Evolutionary conservation across 2,888 invertebrate species (phyloP).

Genomic region (Peribatodes rhomboidaria): DNA sequence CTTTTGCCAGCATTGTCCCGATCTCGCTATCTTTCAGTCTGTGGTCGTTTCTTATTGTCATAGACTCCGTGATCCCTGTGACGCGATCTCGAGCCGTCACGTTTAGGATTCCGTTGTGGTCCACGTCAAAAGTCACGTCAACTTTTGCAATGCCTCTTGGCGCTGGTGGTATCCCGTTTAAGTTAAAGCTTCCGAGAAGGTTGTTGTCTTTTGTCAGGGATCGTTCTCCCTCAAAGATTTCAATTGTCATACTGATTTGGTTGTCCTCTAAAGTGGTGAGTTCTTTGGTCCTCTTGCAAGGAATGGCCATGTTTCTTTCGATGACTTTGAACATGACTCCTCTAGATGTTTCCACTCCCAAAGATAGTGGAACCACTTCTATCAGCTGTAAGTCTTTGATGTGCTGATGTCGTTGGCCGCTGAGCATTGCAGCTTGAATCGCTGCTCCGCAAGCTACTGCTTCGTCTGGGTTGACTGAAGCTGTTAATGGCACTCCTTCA

Average conservation of each 20-base stretch:
- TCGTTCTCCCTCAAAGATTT: slow-evolving; percentile 75
- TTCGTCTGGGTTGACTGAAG: slow-evolving; percentile 72
- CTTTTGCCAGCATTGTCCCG: slow-evolving; percentile 66
- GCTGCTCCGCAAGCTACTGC: slow-evolving; percentile 75
- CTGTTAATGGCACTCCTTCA: slow-evolving; percentile 56
- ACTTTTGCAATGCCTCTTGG: slow-evolving; percentile 71
- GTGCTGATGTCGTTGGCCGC: slow-evolving; percentile 56
- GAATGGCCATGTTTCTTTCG: slow-evolving; percentile 71
- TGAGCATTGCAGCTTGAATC: slow-evolving; percentile 70
- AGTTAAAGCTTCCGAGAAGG: slow-evolving; percentile 67
- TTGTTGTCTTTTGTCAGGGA: slow-evolving; percentile 71
- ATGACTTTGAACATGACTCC: slow-evolving; percentile 73
- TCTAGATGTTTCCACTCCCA: slow-evolving; percentile 72
- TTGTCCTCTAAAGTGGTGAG: slow-evolving; percentile 72
- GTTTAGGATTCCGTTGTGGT: slow-evolving; percentile 67
- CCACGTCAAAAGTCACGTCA: slow-evolving; percentile 70
- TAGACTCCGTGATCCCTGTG: slow-evolving; percentile 61
- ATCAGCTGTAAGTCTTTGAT: slow-evolving; percentile 62
- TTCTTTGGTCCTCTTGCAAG: slow-evolving; percentile 69
- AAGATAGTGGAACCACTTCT: slow-evolving; percentile 71
- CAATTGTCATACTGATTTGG: slow-evolving; percentile 71
- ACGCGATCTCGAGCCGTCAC: slow-evolving; percentile 67
- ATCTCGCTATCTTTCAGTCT: slow-evolving; percentile 66
- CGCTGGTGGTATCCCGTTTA: slow-evolving; percentile 70
- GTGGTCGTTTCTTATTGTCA: slow-evolving; percentile 63